Evolutionary conservation across 2,113 vertebrate species (phyloP).

Genomic region (Gymnogyps californianus): DNA sequence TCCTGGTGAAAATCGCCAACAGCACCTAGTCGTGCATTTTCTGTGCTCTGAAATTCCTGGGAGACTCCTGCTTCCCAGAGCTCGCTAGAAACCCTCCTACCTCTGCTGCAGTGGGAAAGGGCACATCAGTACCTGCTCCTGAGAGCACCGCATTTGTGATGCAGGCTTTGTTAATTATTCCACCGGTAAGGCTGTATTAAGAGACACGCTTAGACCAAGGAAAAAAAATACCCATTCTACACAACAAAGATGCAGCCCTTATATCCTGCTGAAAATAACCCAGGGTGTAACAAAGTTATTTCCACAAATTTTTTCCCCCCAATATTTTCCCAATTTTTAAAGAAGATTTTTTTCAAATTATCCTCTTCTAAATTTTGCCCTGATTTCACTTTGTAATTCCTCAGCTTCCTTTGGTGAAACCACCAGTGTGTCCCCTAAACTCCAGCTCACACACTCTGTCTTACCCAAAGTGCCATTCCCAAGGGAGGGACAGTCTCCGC

Average conservation of each 20-base stretch:
- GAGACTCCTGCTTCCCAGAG: neutral
- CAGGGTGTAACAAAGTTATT: neutral
- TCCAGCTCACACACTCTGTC: neutral
- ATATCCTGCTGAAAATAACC: neutral
- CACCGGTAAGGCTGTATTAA: neutral
- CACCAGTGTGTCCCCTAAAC: neutral
- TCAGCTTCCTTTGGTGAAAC: neutral
- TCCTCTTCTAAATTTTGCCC: neutral
- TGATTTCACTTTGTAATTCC: neutral
- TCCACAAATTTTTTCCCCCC: accelerated
- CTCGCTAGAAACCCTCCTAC: neutral
- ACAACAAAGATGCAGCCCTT: neutral
- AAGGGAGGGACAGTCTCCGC: neutral
- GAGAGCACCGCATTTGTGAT: neutral
- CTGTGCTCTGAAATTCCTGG: neutral
- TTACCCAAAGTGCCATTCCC: neutral
- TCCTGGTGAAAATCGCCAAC: neutral
- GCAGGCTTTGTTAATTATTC: conserved; percentile 10
- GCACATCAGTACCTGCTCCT: neutral
- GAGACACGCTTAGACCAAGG: neutral
- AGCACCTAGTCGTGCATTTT: neutral
- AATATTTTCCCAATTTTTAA: neutral
- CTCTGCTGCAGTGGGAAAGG: neutral
- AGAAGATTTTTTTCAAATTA: neutral
- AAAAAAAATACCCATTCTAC: neutral